Conservation (phyloP, 2,797 vertebrate genomes). For the Hippocampus kuda region DNA sequence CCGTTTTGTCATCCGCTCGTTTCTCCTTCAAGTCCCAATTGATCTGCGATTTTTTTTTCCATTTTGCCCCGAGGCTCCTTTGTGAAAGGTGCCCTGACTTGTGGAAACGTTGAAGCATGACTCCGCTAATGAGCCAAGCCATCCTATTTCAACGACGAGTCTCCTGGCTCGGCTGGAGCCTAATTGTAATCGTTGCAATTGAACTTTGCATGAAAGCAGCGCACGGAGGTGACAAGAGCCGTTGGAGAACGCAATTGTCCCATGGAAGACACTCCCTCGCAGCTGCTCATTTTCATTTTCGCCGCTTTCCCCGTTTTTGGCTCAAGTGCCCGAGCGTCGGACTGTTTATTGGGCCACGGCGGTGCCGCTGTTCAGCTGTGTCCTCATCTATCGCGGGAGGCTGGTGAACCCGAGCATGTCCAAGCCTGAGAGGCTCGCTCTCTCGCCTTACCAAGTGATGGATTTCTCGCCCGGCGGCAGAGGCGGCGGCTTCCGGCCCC, state of each 20-base stretch:
- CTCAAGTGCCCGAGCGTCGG: constrained; percentile 28
- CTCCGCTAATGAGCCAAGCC: constrained; percentile 41
- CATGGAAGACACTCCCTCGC: constrained; percentile 14
- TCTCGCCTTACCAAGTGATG: constrained; percentile 41
- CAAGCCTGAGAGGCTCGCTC: constrained; percentile 52
- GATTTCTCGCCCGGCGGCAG: constrained; percentile 26
- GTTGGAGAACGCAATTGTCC: constrained; percentile 15
- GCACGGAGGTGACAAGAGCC: not conserved
- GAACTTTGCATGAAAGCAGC: constrained; percentile 12
- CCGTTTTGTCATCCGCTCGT: not conserved
- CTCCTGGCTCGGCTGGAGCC: constrained; percentile 14
- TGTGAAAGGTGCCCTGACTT: constrained; percentile 42
- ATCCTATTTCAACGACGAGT: constrained; percentile 39
- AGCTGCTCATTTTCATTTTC: constrained; percentile 36
- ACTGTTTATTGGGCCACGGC: constrained; percentile 58
- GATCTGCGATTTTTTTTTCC: constrained; percentile 56
- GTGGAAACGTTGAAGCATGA: constrained; percentile 32
- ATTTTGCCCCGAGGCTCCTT: constrained; percentile 37
- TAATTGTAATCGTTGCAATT: constrained; percentile 6
- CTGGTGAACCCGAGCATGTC: constrained; percentile 47
- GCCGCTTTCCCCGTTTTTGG: constrained; percentile 21
- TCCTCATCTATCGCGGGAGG: constrained; percentile 51
- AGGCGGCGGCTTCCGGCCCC: no score
- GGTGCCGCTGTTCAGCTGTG: constrained; percentile 48
- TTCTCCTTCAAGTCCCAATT: constrained; percentile 24